Evolutionary conservation across 2,888 invertebrate genomes (phyloP).

Genomic region (Antheraea assamensis): DNA sequence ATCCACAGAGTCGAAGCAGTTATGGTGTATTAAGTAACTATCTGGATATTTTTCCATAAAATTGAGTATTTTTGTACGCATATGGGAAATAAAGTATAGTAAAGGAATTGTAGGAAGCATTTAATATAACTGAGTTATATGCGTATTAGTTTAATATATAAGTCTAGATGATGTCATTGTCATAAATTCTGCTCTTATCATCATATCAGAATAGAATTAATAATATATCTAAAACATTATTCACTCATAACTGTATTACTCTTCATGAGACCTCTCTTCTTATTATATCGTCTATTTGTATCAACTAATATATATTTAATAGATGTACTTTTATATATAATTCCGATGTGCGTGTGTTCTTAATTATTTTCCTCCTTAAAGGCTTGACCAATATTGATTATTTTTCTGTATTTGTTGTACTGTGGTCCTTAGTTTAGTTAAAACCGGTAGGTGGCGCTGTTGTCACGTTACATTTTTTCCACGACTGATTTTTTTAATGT

Average conservation of each 20-base stretch:
- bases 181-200: slow-evolving; percentile 9
- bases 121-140: slow-evolving; percentile 3
- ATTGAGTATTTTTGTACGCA: neutral
- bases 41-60: neutral
- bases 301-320: neutral
- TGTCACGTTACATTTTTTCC: no score
- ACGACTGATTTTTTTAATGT: no score
- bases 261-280: neutral
- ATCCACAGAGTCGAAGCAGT: neutral
- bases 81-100: neutral
- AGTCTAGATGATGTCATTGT: neutral
- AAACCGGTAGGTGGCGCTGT: no score
- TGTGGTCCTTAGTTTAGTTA: no score
- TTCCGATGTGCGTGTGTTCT: no score
- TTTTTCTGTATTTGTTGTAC: no score
- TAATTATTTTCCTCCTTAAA: no score
- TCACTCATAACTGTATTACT: neutral
- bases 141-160: neutral
- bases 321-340: neutral
- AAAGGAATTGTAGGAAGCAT: slow-evolving; percentile 7
- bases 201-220: slow-evolving; percentile 15
- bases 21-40: neutral
- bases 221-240: slow-evolving; percentile 2
- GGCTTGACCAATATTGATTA: no score
- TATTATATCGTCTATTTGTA: neutral